phyloP scores from a whole-genome alignment of 2,113 vertebrate genomes.

The Amphiprion ocellaris region DNA sequence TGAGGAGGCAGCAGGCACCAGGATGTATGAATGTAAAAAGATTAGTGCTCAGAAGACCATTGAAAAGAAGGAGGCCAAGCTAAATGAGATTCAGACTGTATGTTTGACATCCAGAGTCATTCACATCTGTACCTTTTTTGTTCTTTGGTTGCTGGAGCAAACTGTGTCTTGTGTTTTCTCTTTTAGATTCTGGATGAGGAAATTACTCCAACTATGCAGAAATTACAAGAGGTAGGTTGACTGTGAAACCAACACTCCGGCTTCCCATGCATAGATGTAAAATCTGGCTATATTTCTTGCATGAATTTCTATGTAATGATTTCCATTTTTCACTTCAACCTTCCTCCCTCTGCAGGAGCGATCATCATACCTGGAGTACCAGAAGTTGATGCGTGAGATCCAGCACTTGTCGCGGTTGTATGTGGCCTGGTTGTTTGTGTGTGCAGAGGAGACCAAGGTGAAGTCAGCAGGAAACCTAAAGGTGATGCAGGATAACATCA shows the following conservation, averaged over 20 bases:
- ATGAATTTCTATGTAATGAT: not conserved
- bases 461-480: slow-evolving; percentile 86
- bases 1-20: slow-evolving; percentile 97
- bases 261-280: not conserved
- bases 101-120: not conserved
- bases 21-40: slow-evolving; percentile 98
- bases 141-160: not conserved
- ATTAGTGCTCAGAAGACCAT: slow-evolving; percentile 92
- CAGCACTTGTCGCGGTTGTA: slow-evolving; percentile 90
- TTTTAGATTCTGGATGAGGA: slow-evolving; percentile 93
- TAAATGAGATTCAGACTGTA: slow-evolving; percentile 92
- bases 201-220: slow-evolving; percentile 93
- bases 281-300: not conserved
- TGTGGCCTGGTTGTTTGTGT: slow-evolving; percentile 90
- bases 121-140: not conserved
- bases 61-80: slow-evolving; percentile 94
- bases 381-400: slow-evolving; percentile 89
- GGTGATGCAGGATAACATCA: slow-evolving; percentile 85
- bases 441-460: slow-evolving; percentile 89
- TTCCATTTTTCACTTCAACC: not conserved
- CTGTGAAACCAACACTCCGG: not conserved
- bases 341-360: slow-evolving; percentile 85
- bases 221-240: slow-evolving; percentile 90
- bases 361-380: slow-evolving; percentile 92
- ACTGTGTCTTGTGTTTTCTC: slow-evolving; percentile 8